These are phyloP conservation scores for Clunio marinus DNA, from an alignment of 2,888 invertebrate species.

Conservation along the genomic window DNA sequence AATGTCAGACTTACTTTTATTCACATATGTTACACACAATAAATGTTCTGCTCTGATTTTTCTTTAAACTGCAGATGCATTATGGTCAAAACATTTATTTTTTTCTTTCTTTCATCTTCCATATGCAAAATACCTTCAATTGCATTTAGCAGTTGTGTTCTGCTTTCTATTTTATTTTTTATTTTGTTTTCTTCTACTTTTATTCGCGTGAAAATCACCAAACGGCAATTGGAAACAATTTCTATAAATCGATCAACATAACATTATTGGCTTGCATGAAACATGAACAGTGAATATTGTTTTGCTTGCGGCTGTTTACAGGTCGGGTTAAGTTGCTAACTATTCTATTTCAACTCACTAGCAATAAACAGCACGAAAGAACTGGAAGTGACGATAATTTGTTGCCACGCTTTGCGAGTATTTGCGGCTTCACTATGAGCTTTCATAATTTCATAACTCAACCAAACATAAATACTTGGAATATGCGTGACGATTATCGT, in stretches of 20 bases:
- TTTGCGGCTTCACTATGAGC: too few species aligned
- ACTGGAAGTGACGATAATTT: too few species aligned
- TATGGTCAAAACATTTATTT: background rate
- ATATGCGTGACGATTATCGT: too few species aligned
- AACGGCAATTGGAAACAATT: background rate
- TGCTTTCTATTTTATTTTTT: background rate
- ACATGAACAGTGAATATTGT: background rate
- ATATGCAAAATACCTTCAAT: background rate
- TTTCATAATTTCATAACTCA: too few species aligned
- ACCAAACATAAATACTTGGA: too few species aligned
- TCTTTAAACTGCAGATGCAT: background rate
- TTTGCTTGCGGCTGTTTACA: background rate
- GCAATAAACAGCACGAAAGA: background rate
- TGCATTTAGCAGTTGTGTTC: background rate
- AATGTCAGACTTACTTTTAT: background rate
- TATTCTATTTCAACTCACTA: background rate
- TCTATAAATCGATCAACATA: background rate
- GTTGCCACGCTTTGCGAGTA: too few species aligned
- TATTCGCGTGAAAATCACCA: background rate
- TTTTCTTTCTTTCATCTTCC: too few species aligned
- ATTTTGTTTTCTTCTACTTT: too few species aligned
- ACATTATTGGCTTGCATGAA: constrained; percentile 4
- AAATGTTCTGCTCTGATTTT: background rate
- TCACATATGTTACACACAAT: background rate
- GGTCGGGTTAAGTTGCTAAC: constrained; percentile 15